These are phyloP conservation scores for Syndactyla subalaris DNA, from an alignment of 2,797 vertebrate species.

Conservation along the genomic window DNA sequence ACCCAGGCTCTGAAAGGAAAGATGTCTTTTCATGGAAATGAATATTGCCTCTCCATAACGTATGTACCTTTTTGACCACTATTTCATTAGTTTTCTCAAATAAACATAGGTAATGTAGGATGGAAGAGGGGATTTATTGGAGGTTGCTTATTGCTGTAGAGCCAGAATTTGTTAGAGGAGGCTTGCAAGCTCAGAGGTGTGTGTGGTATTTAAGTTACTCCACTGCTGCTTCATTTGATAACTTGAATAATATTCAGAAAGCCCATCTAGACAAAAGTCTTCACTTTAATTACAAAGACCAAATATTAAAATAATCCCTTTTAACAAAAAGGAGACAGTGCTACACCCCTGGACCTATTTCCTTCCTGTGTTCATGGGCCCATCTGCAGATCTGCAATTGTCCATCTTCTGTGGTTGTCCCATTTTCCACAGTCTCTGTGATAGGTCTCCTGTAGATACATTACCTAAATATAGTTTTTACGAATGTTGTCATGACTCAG, in stretches of 20 bases:
- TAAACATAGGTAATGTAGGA: neutral
- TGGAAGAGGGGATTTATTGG: neutral
- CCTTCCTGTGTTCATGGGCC: neutral
- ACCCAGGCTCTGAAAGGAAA: neutral
- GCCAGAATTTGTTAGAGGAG: neutral
- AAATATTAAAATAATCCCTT: slow-evolving; percentile 24
- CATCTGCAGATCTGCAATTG: neutral
- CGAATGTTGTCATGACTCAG: neutral
- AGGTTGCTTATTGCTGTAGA: neutral
- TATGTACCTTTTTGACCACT: neutral
- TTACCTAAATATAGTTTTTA: neutral
- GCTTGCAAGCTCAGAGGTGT: neutral
- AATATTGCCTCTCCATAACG: neutral
- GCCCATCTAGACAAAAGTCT: slow-evolving; percentile 20
- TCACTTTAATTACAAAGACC: slow-evolving; percentile 52
- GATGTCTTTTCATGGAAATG: neutral
- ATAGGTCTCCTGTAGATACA: neutral
- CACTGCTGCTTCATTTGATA: slow-evolving; percentile 13
- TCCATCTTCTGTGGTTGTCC: neutral
- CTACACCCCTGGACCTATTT: neutral
- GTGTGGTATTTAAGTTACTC: neutral
- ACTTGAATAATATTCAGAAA: neutral
- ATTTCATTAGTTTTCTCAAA: neutral
- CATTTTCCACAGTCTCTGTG: neutral
- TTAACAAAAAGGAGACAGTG: neutral